Conservation (phyloP, 2,888 invertebrate genomes). For the Scotopteryx bipunctaria region DNA sequence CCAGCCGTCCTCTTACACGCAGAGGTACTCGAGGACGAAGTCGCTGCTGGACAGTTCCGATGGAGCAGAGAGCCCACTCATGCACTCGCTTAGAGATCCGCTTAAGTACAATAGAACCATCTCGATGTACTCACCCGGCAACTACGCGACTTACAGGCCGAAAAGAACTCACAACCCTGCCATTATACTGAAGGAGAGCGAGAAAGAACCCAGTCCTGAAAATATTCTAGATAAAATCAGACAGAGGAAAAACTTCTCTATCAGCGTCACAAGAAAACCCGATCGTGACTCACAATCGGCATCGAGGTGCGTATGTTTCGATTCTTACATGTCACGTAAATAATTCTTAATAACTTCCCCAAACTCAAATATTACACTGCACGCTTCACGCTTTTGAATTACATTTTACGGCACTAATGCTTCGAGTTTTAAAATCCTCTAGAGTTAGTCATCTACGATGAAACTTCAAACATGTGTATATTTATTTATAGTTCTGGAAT, state of each 20-base stretch:
- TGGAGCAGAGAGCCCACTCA: constrained; percentile 56
- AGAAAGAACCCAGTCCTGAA: constrained; percentile 78
- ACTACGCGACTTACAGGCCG: constrained; percentile 78
- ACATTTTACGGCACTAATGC: constrained; percentile 79
- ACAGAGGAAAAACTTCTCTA: constrained; percentile 76
- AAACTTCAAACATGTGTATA: constrained; percentile 49
- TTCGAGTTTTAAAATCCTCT: constrained; percentile 59
- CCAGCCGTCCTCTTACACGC: constrained; percentile 65
- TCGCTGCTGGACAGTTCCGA: constrained; percentile 74
- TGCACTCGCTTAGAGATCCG: constrained; percentile 62
- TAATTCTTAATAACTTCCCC: constrained; percentile 78
- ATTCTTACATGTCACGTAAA: constrained; percentile 71
- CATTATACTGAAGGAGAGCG: constrained; percentile 77
- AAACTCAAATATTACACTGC: constrained; percentile 70
- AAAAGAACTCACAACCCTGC: constrained; percentile 77
- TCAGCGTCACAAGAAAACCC: constrained; percentile 76
- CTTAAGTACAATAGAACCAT: constrained; percentile 74
- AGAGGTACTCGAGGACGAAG: constrained; percentile 74
- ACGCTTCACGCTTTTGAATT: constrained; percentile 80
- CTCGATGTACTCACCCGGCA: constrained; percentile 78
- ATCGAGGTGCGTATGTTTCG: constrained; percentile 77
- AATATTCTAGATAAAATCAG: constrained; percentile 79
- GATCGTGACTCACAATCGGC: constrained; percentile 70
- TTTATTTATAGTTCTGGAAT: constrained; percentile 21
- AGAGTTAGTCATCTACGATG: constrained; percentile 48